These are phyloP conservation scores for Zaprionus tsacasi DNA, from an alignment of 1,140 invertebrate species.

Conservation along the genomic window DNA sequence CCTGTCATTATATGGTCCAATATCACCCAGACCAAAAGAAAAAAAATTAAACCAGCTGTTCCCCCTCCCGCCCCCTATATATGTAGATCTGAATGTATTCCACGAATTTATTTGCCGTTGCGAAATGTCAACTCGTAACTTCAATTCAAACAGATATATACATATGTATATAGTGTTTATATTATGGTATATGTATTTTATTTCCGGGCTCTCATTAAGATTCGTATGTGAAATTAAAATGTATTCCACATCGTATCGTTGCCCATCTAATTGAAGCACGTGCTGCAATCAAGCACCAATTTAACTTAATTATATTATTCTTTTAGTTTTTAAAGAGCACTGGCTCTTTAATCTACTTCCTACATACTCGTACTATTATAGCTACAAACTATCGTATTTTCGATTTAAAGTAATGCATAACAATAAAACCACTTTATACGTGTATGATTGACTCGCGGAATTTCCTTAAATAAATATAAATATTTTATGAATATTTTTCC, in stretches of 20 bases:
- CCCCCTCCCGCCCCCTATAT: background rate
- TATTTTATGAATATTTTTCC: conserved; percentile 39
- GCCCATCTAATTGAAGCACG: conserved; percentile 21
- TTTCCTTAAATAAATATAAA: conserved; percentile 21
- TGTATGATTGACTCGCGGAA: conserved; percentile 26
- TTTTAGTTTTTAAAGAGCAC: conserved; percentile 9
- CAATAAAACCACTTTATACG: conserved; percentile 1
- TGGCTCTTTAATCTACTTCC: conserved; percentile 1
- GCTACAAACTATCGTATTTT: conserved; percentile 5
- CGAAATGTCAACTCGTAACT: conserved; percentile 31
- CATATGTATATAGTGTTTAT: background rate
- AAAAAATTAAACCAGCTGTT: conserved; percentile 7
- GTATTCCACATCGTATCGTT: background rate
- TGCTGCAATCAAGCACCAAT: conserved; percentile 19
- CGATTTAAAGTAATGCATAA: conserved; percentile 1
- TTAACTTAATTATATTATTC: conserved; percentile 43
- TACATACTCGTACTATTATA: too few relatives aligned
- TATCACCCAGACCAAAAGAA: background rate
- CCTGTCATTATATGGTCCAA: conserved; percentile 28
- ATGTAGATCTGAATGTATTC: conserved; percentile 19
- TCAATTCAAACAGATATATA: background rate
- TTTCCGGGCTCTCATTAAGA: conserved; percentile 25
- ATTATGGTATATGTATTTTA: background rate
- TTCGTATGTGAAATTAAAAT: conserved; percentile 12
- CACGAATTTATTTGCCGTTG: conserved; percentile 34